phyloP scores from a whole-genome alignment of 2,797 vertebrate genomes.

The Gymnothorax javanicus region DNA sequence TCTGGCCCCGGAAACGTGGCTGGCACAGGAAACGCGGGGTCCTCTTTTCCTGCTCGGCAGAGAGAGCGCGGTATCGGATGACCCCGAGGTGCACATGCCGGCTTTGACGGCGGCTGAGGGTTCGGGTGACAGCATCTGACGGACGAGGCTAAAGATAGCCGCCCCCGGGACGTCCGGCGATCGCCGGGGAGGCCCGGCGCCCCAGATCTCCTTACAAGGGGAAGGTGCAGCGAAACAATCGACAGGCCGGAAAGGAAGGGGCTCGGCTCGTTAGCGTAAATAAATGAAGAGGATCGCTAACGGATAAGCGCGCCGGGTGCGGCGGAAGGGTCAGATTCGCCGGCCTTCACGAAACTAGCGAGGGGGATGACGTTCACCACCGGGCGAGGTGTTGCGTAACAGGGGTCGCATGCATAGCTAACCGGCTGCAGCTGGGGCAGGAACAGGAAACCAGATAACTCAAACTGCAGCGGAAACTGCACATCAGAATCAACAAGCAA shows the following conservation, averaged over 20 bases:
- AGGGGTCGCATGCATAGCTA: too few relatives aligned
- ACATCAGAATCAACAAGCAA: too few relatives aligned
- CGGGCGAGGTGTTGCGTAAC: background rate
- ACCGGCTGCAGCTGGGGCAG: too few relatives aligned
- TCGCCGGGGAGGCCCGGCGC: background rate
- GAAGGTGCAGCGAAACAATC: background rate
- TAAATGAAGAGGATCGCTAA: background rate
- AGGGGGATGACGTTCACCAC: background rate
- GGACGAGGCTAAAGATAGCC: conserved; percentile 11
- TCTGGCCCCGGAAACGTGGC: background rate
- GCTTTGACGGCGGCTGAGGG: background rate
- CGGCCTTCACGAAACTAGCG: background rate
- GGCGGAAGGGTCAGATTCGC: too few relatives aligned
- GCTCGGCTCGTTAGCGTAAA: too few relatives aligned
- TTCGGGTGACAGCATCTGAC: background rate
- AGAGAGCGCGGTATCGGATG: conserved; percentile 4
- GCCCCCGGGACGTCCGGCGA: background rate
- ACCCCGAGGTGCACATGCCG: background rate
- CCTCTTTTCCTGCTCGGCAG: background rate
- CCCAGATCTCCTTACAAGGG: conserved; percentile 16
- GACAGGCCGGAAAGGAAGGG: background rate
- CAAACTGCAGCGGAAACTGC: too few relatives aligned
- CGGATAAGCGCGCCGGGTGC: too few relatives aligned
- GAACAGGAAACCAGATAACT: too few relatives aligned
- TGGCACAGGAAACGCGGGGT: conserved; percentile 7